Percentiles rank a stretch among this genome's conserved stretches.
Conservation (phyloP, 2,113 vertebrate species). For the Carassius auratus region DNA sequence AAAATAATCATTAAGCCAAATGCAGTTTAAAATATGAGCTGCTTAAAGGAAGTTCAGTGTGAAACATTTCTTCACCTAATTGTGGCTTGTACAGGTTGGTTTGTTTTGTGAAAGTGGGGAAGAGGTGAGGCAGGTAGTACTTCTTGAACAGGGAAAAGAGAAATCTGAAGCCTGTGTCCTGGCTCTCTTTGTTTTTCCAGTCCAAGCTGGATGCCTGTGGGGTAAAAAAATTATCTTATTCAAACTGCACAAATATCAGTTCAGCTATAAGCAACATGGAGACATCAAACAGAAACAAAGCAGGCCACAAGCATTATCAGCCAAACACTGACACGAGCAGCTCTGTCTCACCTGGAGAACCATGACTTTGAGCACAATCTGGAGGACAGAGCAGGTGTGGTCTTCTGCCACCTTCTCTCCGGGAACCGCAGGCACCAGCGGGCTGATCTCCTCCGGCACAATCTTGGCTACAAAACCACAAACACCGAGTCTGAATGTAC, state of each 20-base stretch:
- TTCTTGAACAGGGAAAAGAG: constrained; percentile 96
- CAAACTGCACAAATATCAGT: constrained; percentile 54
- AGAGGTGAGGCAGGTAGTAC: constrained; percentile 97
- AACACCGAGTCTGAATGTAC: constrained; percentile 5
- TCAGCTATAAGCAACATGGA: neutral
- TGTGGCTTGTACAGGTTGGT: constrained; percentile 98
- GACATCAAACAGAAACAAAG: neutral
- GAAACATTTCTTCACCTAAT: constrained; percentile 81
- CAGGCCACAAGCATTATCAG: neutral
- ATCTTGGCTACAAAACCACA: constrained; percentile 82
- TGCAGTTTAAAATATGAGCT: neutral
- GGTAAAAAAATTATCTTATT: neutral
- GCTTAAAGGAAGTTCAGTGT: no score
- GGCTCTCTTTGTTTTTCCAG: constrained; percentile 94
- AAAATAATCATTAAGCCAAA: neutral
- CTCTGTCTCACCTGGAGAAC: constrained; percentile 86
- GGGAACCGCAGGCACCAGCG: constrained; percentile 85
- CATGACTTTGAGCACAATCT: constrained; percentile 93
- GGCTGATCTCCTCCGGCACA: constrained; percentile 92
- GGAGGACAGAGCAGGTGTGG: constrained; percentile 92
- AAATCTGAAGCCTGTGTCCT: constrained; percentile 97
- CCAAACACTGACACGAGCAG: neutral
- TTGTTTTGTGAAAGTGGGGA: constrained; percentile 93
- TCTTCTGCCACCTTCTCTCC: constrained; percentile 92
- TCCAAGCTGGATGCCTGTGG: constrained; percentile 92